Evolutionary conservation across 2,113 vertebrate genomes (phyloP).

Genomic region (chimpanzee (Pan troglodytes)): NHGRI_mPanTro3-v2.1_pri NC_072411.2:43232501-43233000

Average conservation of each 20-base stretch:
- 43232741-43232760: not conserved
- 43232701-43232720: not conserved
- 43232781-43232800: not conserved
- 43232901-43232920: not conserved
- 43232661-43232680: not conserved
- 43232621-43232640: not conserved
- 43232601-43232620: not conserved
- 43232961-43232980: not conserved
- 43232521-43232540: not conserved
- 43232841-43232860: not conserved
- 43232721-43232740: not conserved
- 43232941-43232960: not conserved
- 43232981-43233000: not conserved
- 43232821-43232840: not conserved
- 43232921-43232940: not conserved
- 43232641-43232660: not conserved
- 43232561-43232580: not conserved
- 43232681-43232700: not conserved
- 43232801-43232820: not conserved
- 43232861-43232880: not conserved
- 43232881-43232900: not conserved
- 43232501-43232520: not conserved
- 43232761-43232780: not conserved
- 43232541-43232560: not conserved
- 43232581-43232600: not conserved